phyloP scores from a whole-genome alignment of 2,888 invertebrate species.

The Zele albiditarsus region DNA sequence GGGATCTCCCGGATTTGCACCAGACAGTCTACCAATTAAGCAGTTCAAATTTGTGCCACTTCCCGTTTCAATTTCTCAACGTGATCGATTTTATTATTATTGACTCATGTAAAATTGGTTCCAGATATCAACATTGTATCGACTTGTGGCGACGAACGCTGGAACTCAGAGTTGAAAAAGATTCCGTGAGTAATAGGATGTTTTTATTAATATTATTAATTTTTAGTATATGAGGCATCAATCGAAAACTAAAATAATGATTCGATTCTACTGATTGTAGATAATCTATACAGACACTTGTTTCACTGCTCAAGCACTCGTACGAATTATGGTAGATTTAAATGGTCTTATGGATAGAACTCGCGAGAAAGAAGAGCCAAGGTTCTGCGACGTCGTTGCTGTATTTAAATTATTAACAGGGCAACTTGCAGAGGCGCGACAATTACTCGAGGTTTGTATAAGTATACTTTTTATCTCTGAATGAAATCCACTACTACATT shows the following conservation, averaged over 20 bases:
- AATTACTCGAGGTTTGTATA: conserved; percentile 70
- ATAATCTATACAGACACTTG: conserved; percentile 84
- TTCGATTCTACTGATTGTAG: conserved; percentile 54
- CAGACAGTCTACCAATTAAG: too few relatives aligned
- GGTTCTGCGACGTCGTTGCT: conserved; percentile 81
- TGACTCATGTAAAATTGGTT: conserved; percentile 36
- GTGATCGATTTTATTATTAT: too few relatives aligned
- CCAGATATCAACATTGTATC: conserved; percentile 85
- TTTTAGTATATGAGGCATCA: too few relatives aligned
- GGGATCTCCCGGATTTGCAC: too few relatives aligned
- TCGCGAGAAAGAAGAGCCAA: conserved; percentile 75
- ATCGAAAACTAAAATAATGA: neutral
- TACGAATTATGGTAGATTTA: conserved; percentile 86
- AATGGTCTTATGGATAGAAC: conserved; percentile 74
- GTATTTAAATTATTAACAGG: conserved; percentile 81
- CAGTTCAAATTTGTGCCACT: too few relatives aligned
- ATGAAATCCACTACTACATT: conserved; percentile 17
- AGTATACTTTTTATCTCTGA: neutral
- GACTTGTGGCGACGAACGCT: conserved; percentile 91
- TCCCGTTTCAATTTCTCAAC: too few relatives aligned
- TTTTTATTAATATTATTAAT: neutral
- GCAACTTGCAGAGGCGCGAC: conserved; percentile 74
- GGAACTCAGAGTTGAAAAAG: conserved; percentile 84
- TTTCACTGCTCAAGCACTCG: conserved; percentile 89
- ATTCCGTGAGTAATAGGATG: conserved; percentile 76